Base-by-base conservation (phyloP, 2,888 invertebrate genomes). In the Cantharis nigra region DNA sequence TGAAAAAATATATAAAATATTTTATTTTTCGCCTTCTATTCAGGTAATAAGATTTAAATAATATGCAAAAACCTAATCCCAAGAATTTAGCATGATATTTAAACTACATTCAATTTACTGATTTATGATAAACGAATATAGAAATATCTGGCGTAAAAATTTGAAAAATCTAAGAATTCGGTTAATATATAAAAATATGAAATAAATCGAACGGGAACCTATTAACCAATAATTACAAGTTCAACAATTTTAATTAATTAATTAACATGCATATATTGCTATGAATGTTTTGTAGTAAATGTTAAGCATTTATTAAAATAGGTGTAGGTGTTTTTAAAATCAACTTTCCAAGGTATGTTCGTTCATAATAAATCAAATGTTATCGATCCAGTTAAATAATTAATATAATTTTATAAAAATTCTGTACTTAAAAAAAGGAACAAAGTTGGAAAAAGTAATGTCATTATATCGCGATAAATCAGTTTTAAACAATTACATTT, bases 31-130 rank as follows among this genome's bases (percentile, higher is more conserved):
- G 69, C 69, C 73, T 69, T 69, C 69, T n/a, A 49, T 20, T 73
- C 69, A 23, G 73, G 69, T 69, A 73, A 73, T 69, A 70, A 28
- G 28, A 74, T 74, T 74, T 74, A 74, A 74, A 70, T 74, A 70
- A 74, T 64, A 49, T 49, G 49, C 49, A 49, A n/a, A 49, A 49
- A 49, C 49, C 49, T 49, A 49, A 49, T 49, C 49, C 49, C 49
- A 49, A 49, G 49, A 49, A 49, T 49, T 49, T 49, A 49, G 49
- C 49, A n/a, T 49, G 49, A 49, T 49, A 49, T 49, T 49, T 49
- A 49, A 49, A 49, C n/a, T 49, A 49, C n/a, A 49, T 49, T 49
- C 49, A 49, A 49, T 49, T 49, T 49, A 49, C 49, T 49, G 49
- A 49, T 49, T 49, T 49, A 49, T 49, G 49, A 49, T 49, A 49